Evolutionary conservation across 2,113 vertebrate species (phyloP).

Genomic region (Nothobranchius kuhntae): DNA sequence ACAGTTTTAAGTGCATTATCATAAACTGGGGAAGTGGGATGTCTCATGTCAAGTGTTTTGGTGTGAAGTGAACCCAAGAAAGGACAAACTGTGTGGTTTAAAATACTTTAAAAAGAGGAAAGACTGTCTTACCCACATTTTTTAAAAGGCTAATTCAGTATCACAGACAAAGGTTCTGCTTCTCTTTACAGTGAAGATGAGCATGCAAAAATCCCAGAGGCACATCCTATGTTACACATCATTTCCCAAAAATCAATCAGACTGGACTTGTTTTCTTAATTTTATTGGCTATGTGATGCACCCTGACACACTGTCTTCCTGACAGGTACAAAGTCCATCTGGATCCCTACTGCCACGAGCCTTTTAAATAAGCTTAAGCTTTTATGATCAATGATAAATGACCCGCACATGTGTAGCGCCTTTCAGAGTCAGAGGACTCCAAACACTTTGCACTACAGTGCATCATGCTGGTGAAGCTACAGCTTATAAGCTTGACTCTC

Average conservation of each 20-base stretch:
- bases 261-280: too few relatives aligned
- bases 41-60: conserved; percentile 33
- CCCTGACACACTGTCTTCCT: too few relatives aligned
- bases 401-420: too few relatives aligned
- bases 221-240: neutral
- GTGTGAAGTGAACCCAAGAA: conserved; percentile 51
- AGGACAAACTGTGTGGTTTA: conserved; percentile 44
- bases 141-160: conserved; percentile 52
- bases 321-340: too few relatives aligned
- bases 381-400: too few relatives aligned
- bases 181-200: conserved; percentile 17
- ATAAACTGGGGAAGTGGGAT: conserved; percentile 33
- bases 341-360: too few relatives aligned
- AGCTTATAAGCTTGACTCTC: too few relatives aligned
- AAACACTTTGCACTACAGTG: too few relatives aligned
- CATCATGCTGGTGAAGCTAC: too few relatives aligned
- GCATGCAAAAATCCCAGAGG: conserved; percentile 14
- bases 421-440: too few relatives aligned
- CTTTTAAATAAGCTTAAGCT: too few relatives aligned
- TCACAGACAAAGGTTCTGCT: conserved; percentile 36
- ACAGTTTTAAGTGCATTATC: conserved; percentile 24
- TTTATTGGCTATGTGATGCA: too few relatives aligned
- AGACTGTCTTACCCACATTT: conserved; percentile 46
- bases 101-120: conserved; percentile 20
- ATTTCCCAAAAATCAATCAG: neutral